These are phyloP conservation scores for Chanos chanos DNA, from an alignment of 2,797 vertebrate genomes.

Conservation along the genomic window DNA sequence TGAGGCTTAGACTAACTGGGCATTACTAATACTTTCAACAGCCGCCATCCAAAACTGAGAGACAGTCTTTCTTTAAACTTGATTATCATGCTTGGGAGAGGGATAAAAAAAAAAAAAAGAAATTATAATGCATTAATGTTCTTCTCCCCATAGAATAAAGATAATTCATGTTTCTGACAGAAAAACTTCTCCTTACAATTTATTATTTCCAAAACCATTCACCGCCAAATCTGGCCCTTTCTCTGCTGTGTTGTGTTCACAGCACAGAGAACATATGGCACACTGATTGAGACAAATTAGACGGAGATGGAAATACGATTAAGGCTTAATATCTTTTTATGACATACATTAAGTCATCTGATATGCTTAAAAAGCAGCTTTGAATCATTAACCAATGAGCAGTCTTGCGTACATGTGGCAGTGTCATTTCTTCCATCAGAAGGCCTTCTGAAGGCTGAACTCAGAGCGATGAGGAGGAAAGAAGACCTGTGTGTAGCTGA, in stretches of 20 bases:
- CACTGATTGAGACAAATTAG: constrained; percentile 59
- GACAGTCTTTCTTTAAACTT: constrained; percentile 58
- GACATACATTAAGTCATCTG: constrained; percentile 61
- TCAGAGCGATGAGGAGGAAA: too few species aligned
- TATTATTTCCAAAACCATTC: constrained; percentile 51
- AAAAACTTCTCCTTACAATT: constrained; percentile 45
- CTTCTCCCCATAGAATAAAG: constrained; percentile 49
- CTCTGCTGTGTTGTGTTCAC: constrained; percentile 14
- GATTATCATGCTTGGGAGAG: constrained; percentile 65
- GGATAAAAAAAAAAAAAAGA: constrained; percentile 54
- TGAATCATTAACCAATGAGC: constrained; percentile 56
- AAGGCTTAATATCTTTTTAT: constrained; percentile 70
- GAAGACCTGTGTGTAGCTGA: constrained; percentile 33
- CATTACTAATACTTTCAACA: constrained; percentile 64
- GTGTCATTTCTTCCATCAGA: constrained; percentile 1
- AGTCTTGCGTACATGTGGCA: constrained; percentile 19
- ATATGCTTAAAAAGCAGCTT: constrained; percentile 57
- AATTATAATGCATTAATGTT: constrained; percentile 70
- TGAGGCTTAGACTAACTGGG: constrained; percentile 65
- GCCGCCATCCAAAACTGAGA: constrained; percentile 52
- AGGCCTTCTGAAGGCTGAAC: too few species aligned
- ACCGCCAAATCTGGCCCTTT: constrained; percentile 24
- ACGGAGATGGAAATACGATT: constrained; percentile 68
- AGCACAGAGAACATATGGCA: constrained; percentile 58
- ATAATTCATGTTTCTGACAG: constrained; percentile 48